A percentile compares a stretch with the other conserved stretches of the same genome.
Conservation (phyloP, 2,888 invertebrate species). For the Tubiluchus corallicola region DNA sequence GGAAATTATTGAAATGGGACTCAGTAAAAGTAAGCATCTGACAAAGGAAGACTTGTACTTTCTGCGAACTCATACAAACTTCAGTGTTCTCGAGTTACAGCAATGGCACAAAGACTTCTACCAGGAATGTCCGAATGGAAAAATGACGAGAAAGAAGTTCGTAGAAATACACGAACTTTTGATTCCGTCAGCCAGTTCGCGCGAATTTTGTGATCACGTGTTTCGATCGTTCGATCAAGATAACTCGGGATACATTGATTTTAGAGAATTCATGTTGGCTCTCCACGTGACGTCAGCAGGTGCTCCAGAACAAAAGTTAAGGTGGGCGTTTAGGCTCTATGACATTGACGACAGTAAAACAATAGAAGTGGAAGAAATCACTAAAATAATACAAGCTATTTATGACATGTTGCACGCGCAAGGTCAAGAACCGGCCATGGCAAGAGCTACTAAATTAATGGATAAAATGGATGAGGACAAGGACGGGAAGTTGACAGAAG, state of each 20-base stretch:
- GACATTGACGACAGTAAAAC: conserved; percentile 95
- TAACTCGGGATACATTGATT: conserved; percentile 93
- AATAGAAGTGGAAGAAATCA: conserved; percentile 96
- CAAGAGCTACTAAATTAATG: conserved; percentile 94
- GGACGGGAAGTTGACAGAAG: conserved; percentile 91
- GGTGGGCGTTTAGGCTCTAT: conserved; percentile 98
- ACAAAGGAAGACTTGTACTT: conserved; percentile 98
- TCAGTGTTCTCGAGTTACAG: conserved; percentile 95
- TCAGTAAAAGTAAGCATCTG: no score
- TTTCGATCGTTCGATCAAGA: conserved; percentile 98
- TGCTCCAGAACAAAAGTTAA: conserved; percentile 89
- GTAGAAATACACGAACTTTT: conserved; percentile 99
- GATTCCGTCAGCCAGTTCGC: conserved; percentile 91
- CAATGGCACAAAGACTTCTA: conserved; percentile 99
- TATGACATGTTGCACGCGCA: conserved; percentile 71
- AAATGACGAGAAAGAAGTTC: conserved; percentile 86
- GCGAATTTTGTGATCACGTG: conserved; percentile 94
- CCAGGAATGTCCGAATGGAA: conserved; percentile 95
- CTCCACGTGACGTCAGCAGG: conserved; percentile 95
- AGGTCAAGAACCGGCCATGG: conserved; percentile 87
- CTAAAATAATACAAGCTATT: conserved; percentile 97
- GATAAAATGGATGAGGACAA: conserved; percentile 99
- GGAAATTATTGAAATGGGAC: no score
- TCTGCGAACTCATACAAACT: conserved; percentile 88
- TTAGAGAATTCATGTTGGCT: conserved; percentile 93